Base-by-base conservation (phyloP, 2,888 invertebrate genomes). In the Drosophila atroscutellata region DNA sequence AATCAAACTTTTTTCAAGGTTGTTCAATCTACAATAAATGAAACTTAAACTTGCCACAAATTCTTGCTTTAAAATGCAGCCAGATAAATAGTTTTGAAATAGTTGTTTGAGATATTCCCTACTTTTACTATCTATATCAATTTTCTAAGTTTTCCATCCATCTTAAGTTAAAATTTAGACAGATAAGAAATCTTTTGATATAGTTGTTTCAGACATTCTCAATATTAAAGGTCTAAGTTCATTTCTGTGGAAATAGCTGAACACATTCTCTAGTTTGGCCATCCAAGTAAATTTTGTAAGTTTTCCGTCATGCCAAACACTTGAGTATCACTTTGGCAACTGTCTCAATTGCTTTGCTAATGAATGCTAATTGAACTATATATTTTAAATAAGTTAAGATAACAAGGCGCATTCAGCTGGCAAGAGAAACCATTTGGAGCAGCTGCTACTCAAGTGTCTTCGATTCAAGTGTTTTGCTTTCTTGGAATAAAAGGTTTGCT, bases 361-460 rank as follows among this genome's bases (percentile, higher is more conserved):
- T 67, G 37, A 34, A 59, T 51, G 58, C 24, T 64, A 64, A 64
- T 50, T 50, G 49, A 39, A 32, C 30, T 15, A 8, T 24, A 15
- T n/a, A 68, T 58, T 68, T 50, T 30, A 30, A 42, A 58, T 68
- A 30, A 50, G 50, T 57, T 68, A 58, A 50, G 68, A 57, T n/a
- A 58, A 42, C 34, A 58, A 57, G 36, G 51, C 13, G n/a, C 15
- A 37, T 24, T 30, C 8, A 11, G 34, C 64, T 50, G 37, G 18
- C n/a, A 37, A 55, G 5, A 3, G 13, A 15, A 34, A 50, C 28
- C 34, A 18, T 49, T 49, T 50, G 20, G 15, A 20, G 34, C 50
- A 51, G 50, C 34, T 36, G 58, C 24, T 36, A 13, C 20, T 61
- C 24, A 61, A 72, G 60, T 68, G 68, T 13, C 15, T 54, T n/a